Base-by-base conservation (phyloP, 2,888 invertebrate genomes). In the Chouioia cunea region DNA sequence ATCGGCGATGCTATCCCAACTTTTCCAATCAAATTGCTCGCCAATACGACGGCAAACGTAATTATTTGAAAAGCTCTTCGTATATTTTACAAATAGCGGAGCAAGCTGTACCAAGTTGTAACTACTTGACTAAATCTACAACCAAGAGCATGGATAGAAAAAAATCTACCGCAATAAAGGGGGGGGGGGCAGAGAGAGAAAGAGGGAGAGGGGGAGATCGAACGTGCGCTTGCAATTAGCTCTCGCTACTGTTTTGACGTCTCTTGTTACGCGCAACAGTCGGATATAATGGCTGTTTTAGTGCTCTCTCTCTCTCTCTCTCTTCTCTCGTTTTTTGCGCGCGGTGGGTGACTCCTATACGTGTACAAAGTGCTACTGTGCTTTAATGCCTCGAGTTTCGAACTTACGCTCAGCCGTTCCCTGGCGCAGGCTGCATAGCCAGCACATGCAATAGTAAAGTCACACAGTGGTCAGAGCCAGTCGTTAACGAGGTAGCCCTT, bases 341-440 rank as follows among this genome's bases (percentile, higher is more conserved):
- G 23, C 44, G n/a, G n/a, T n/a, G n/a, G n/a, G n/a, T 36, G 36
- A 36, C n/a, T n/a, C n/a, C n/a, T n/a, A 36, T 3, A 10, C 36
- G 47, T 27, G 65, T 56, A 48, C 56, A 65, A 58, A 36, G 50
- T 47, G 23, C 23, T n/a, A 47, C 60, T n/a, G 23, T 18, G 36
- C 56, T 15, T 56, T 36, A 56, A 43, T 16, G 43, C 56, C 23
- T 23, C 36, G 36, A 43, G 22, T 12, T 15, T 48, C 57, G 10
- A 66, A 79, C 77, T 77, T 77, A 79, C 79, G 12, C 74, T 77
- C 71, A 66, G 43, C 60, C 67, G 47, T 65, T 70, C 70, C 57
- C 63, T 70, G 71, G 66, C 67, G 73, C 63, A 50, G 18, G 50
- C 50, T 20, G 20, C 10, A 46, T 56, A 64, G 76, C 60, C 73